Base-by-base conservation (phyloP, 2,113 vertebrate genomes). In the Neopipo cinnamomea region DNA sequence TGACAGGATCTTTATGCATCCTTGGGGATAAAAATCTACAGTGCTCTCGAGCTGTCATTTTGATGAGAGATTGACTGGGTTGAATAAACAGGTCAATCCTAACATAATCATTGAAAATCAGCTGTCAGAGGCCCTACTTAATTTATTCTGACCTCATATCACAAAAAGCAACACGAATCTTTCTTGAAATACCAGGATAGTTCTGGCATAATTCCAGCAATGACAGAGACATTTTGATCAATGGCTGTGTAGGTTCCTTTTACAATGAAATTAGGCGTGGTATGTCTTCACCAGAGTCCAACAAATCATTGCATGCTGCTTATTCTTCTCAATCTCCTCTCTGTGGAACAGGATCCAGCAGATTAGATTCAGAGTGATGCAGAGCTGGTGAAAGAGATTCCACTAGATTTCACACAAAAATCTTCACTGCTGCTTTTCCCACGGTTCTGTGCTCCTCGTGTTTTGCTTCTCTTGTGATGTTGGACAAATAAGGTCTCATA, bases 141-240 rank as follows among this genome's bases (percentile, higher is more conserved):
- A 96, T 95, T 93, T 94, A 95, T 93, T 96, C 93, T 95, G 95
- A 93, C 83, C 91, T 94, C 83, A 68, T 65, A 93, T 92, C 80
- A 62, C 37, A 76, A 90, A 95, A 94, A 94, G 76, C 62, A 91
- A 93, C 86, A 91, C 2, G 25, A 96, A 90, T 94, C 76, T 53
- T 86, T 96, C 83, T 86, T 79, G 83, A 91, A 96, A 93, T 85
- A 76, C 58, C 49, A 35, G 61, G 84, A 85, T 44, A 91, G 41
- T 8, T 42, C 80, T 96, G 93, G 83, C 46, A 0, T 76, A 33
- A 8, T 21, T 95, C 95, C 93, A 96, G 76, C 89, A 81, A 73
- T 87, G 91, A 92, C 80, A 89, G 41, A 91, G 95, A 94, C 76
- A 76, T 94, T 93, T 97, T 95, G 91, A 94, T 96, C 95, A 93